Conservation (phyloP, 2,797 vertebrate species). For the Limnodromus scolopaceus region DNA sequence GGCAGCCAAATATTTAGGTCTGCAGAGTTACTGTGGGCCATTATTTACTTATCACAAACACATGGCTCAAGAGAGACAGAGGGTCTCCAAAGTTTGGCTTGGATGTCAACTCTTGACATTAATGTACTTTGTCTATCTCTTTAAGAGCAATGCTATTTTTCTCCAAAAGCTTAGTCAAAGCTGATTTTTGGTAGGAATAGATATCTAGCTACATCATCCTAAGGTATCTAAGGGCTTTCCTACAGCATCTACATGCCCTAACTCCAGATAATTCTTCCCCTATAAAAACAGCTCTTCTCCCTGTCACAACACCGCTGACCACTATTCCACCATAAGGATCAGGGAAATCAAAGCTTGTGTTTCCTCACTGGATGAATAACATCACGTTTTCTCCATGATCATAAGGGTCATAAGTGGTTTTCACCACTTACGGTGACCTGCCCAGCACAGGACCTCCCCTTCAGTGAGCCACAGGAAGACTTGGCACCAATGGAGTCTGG, state of each 20-base stretch:
- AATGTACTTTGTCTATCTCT: not conserved
- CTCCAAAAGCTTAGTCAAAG: not conserved
- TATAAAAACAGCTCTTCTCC: not conserved
- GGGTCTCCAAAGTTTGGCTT: not conserved
- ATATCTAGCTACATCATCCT: not conserved
- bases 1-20: conserved; percentile 35
- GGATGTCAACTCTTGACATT: not conserved
- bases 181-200: not conserved
- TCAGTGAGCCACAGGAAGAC: not conserved
- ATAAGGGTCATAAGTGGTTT: too few species aligned
- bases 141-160: not conserved
- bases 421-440: not conserved
- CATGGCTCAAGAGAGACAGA: not conserved
- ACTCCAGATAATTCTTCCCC: not conserved
- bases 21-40: not conserved
- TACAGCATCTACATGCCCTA: not conserved
- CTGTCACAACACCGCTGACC: not conserved
- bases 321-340: not conserved
- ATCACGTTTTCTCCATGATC: not conserved
- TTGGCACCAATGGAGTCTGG: not conserved
- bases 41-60: conserved; percentile 34
- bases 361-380: not conserved
- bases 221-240: not conserved
- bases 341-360: not conserved
- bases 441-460: rapidly evolving